Evolutionary conservation across 2,888 invertebrate species (phyloP), one percentile per base, ranked within the genome.

Genomic region (Hanleya hanleyi): DNA sequence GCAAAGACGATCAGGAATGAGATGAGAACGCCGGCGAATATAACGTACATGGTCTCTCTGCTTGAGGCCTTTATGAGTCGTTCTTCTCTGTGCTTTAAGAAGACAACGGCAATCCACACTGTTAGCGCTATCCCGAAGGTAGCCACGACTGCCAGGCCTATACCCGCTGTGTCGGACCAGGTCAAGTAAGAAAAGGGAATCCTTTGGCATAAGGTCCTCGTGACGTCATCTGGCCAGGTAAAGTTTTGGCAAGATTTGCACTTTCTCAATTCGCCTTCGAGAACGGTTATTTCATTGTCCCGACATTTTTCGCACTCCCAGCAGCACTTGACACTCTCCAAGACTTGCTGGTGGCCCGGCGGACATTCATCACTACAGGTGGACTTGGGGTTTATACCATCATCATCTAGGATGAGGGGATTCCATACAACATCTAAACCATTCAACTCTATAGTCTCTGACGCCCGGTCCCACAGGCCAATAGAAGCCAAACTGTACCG

Each of bases 51-150:
- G 9, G 84, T 77, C 65, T 82, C 83, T 1, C 82, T 66, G 62
- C 83, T 80, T 26, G 75, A 70, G n/a, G 84, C 84, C 68, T 82
- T 84, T 70, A 84, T 83, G 18, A 84, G 75, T 29, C 70, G 73
- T 51, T 77, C 66, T 18, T 77, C 29, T 65, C 72, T 70, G 64
- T 80, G 76, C 33, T 50, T 36, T 2, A 78, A 62, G 75, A 75
- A 84, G 15, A 81, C 26, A 0, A 74, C 69, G 15, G 75, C 32
- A 7, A 74, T 68, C 3, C 70, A 12, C 15, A 74, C 38, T n/a
- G 76, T 50, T 0, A 65, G 12, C 9, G 75, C 1, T 22, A 82
- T 32, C 0, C 77, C 75, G 9, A 81, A 32, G 2, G 70, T 47
- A 22, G 75, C 68, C 18, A 71, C 7, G 26, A 69, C 32, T 12